phyloP scores from a whole-genome alignment of 2,888 invertebrate species.

The Papilio protenor region DNA sequence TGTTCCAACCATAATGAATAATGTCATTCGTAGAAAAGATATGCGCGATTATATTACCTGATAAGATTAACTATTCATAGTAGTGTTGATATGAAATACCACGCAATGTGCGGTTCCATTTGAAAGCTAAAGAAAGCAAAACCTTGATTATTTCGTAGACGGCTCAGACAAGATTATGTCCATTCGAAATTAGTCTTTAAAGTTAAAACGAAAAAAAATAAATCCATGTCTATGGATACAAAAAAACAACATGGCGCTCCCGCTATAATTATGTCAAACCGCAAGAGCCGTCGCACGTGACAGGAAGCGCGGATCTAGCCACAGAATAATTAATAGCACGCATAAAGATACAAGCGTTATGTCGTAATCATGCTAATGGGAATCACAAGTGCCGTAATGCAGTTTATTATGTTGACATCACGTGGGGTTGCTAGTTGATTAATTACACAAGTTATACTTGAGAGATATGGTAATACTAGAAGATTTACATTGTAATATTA shows the following conservation, averaged over 20 bases:
- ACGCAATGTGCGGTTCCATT: not conserved
- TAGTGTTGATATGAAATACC: slow-evolving; percentile 6
- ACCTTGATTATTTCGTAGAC: not conserved
- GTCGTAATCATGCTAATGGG: slow-evolving; percentile 42
- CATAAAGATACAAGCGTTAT: slow-evolving; percentile 32
- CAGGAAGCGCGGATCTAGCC: slow-evolving; percentile 33
- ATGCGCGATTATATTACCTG: slow-evolving; percentile 13
- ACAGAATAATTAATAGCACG: slow-evolving; percentile 33
- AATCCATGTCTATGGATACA: slow-evolving; percentile 2
- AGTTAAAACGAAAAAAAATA: not conserved
- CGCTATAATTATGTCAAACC: slow-evolving; percentile 25
- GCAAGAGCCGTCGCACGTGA: slow-evolving; percentile 23
- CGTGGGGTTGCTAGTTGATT: slow-evolving; percentile 3
- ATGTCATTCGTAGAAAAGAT: slow-evolving; percentile 37
- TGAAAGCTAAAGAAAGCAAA: not conserved
- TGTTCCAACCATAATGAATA: slow-evolving; percentile 2
- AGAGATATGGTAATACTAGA: not conserved
- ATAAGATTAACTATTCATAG: slow-evolving; percentile 24
- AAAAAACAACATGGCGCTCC: slow-evolving; percentile 22
- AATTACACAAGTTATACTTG: not conserved
- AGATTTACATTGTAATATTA: not conserved
- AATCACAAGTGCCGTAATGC: not conserved
- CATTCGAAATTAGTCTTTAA: no score
- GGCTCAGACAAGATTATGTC: not conserved
- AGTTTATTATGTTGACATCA: slow-evolving; percentile 17